Base-by-base conservation (phyloP, 2,113 vertebrate genomes). In the Agapornis roseicollis region DNA sequence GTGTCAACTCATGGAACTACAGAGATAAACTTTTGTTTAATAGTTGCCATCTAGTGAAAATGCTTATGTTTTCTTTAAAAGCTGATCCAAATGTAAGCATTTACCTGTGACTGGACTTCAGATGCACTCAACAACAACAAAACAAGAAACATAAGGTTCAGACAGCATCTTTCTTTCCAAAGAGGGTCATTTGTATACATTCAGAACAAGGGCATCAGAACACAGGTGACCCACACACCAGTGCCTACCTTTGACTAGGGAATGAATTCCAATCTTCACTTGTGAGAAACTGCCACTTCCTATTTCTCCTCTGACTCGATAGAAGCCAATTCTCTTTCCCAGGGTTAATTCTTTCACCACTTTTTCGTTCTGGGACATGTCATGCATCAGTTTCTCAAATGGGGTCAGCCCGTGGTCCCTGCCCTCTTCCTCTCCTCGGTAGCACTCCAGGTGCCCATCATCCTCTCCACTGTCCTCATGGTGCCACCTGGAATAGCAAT, bases 251-350 rank as follows among this genome's bases (percentile, higher is more conserved):
- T 99, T 99, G 64, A 98, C 99, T 74, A 99, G 97, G 33, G 99
- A 98, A 95, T 99, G 99, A 94, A 99, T 98, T 86, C 99, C 99
- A 33, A 99, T 98, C 91, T 99, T 99, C 96, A 99, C 99, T 87
- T 99, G 99, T 4, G 99, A 99, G 86, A 99, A 99, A 97, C 99
- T 99, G n/a, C 99, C 99, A 44, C 98, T 99, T 86, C 99, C 99
- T 15, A 99, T 99, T 95, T 99, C 99, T 50, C 99, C 99, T 41
- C 99, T 98, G 89, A 99, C 97, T 93, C 99, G 98, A 95, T 99
- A 99, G 97, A 99, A 99, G 93, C 99, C 99, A n/a, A 99, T 98
- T 84, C 99, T 98, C 60, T 99, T 99, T 55, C 99, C 99, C 73
- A 99, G 95, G 1, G 99, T 99, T 94, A 99, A 97, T 97, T 99